Base-by-base conservation (phyloP, 2,888 invertebrate species). In the Cartodere bifasciata region DNA sequence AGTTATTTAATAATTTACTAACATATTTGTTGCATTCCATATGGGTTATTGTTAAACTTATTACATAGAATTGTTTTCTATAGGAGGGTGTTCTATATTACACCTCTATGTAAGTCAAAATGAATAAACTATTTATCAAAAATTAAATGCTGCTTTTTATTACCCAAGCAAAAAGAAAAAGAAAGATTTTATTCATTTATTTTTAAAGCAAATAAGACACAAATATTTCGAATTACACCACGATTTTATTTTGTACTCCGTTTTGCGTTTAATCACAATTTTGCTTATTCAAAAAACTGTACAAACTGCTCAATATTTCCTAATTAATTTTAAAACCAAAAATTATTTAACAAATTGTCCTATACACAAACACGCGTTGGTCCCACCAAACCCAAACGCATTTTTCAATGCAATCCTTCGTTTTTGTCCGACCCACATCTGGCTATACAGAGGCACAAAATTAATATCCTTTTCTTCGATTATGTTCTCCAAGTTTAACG, bases 381-480 rank as follows among this genome's bases (percentile, higher is more conserved):
- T 97, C 23, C 97, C 97, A 32, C 98, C 97, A 69, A 98, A 98
- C 4, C 97, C 98, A 68, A 98, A 97, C 1, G 97, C 92, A 64
- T 98, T 98, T 58, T 90, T 92, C 29, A 98, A 58, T 10, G 90
- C 92, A 46, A 91, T 64, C 49, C 78, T 70, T 46, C 60, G 65
- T 26, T 41, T 52, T 30, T 47, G 52, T 23, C 43, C 42, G 27
- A 58, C 49, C 86, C 86, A 87, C 38, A 62, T 52, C 46, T 65
- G 65, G 36, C 45, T 42, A 21, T 50, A 46, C 41, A 71, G 67
- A 4, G 70, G 64, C 3, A 86, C 78, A 59, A 84, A 77, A 55
- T 82, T 77, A 31, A 91, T 57, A 35, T 62, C 56, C 28, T 65
- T 57, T 23, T 72, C 65, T 50, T 75, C 75, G 32, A 72, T 70